phyloP scores from a whole-genome alignment of 2,797 vertebrate genomes.

The Uromys caudimaculatus region DNA sequence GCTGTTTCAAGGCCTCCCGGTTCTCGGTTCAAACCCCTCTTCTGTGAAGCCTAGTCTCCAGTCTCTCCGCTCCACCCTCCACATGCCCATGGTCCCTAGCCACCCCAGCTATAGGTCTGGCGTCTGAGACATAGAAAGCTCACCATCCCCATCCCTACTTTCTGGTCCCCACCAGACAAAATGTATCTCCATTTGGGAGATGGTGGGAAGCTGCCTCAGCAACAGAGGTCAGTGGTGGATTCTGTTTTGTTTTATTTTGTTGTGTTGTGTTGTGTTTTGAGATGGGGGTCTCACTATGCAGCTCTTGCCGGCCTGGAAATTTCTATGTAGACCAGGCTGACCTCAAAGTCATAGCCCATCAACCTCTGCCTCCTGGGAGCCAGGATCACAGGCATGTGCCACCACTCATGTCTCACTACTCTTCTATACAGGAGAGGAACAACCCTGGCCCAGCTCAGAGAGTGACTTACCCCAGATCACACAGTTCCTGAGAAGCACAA shows the following conservation, averaged over 20 bases:
- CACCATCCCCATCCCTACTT: background rate
- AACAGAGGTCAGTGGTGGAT: background rate
- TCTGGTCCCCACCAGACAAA: background rate
- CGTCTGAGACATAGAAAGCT: background rate
- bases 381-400: background rate
- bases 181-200: background rate
- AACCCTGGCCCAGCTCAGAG: background rate
- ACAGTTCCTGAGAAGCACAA: background rate
- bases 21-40: background rate
- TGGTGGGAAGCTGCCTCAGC: background rate
- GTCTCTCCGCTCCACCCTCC: background rate
- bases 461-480: background rate
- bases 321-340: background rate
- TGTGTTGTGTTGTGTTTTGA: background rate
- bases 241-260: background rate
- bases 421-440: background rate
- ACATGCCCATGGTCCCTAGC: background rate
- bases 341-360: background rate
- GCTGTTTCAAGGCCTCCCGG: background rate
- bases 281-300: background rate
- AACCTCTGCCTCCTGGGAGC: background rate
- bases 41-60: background rate
- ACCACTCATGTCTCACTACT: no score
- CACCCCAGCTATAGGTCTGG: background rate
- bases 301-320: background rate